These are phyloP conservation scores for Drosophila melanocephala DNA, from an alignment of 2,888 invertebrate species.

Conservation along the genomic window DNA sequence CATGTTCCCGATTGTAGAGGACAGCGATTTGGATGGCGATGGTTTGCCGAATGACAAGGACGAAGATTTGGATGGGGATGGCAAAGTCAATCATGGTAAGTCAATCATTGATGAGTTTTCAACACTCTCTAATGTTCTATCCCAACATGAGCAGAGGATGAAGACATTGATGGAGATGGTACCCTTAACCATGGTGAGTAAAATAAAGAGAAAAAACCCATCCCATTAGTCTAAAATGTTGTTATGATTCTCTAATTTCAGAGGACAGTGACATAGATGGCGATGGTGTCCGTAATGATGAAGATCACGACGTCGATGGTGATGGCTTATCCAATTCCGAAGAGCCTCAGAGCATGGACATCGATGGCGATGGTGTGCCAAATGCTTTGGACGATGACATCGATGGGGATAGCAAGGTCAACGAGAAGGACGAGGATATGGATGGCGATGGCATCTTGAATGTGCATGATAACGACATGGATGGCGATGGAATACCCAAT, in stretches of 20 bases:
- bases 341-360: constrained; percentile 62
- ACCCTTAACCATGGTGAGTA: constrained; percentile 73
- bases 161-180: constrained; percentile 73
- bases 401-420: constrained; percentile 84
- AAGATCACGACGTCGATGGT: constrained; percentile 68
- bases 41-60: constrained; percentile 80
- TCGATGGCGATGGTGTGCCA: constrained; percentile 67
- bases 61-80: constrained; percentile 77
- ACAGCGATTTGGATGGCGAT: constrained; percentile 84
- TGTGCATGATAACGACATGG: constrained; percentile 69
- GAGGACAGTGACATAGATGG: constrained; percentile 81
- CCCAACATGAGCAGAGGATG: constrained; percentile 50
- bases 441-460: constrained; percentile 85
- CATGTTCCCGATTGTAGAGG: constrained; percentile 71
- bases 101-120: neutral
- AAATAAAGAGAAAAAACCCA: neutral
- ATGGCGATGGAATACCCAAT: constrained; percentile 71
- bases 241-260: constrained; percentile 71
- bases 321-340: constrained; percentile 68
- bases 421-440: constrained; percentile 84
- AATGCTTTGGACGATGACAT: constrained; percentile 66
- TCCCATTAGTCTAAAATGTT: neutral
- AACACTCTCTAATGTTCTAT: neutral
- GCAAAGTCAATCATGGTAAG: constrained; percentile 78
- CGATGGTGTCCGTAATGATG: constrained; percentile 84